Percentiles rank a stretch among this genome's conserved stretches.
phyloP scores from a whole-genome alignment of 2,888 invertebrate species.

The Nebria salina region DNA sequence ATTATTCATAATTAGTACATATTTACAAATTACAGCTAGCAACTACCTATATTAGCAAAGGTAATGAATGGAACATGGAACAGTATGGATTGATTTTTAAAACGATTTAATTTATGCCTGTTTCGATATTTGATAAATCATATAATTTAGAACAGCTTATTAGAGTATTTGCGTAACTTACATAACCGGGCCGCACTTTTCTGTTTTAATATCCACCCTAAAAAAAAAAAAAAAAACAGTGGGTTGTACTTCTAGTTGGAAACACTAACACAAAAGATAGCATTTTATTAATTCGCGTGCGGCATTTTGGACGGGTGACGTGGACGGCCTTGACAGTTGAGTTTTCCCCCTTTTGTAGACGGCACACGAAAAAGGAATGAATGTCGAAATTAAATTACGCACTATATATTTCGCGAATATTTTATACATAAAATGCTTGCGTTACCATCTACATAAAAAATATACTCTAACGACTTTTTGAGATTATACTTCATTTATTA shows the following conservation, averaged over 20 bases:
- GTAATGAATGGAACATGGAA: neutral
- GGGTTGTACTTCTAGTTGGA: neutral
- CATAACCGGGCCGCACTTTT: neutral
- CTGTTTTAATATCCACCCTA: neutral
- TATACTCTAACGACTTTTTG: neutral
- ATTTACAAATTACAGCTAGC: neutral
- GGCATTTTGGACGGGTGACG: constrained; percentile 14
- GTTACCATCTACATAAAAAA: neutral
- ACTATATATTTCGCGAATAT: constrained; percentile 1
- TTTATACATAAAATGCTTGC: neutral
- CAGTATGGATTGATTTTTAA: neutral
- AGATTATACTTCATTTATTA: no score
- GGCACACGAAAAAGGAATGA: neutral
- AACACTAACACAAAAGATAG: neutral
- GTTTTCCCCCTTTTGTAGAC: constrained; percentile 4
- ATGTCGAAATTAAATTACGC: constrained; percentile 1
- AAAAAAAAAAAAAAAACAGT: neutral
- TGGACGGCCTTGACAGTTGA: constrained; percentile 27
- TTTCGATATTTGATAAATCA: no score
- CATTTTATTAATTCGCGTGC: constrained; percentile 26
- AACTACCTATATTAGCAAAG: neutral
- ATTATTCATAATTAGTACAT: neutral
- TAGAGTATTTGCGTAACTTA: no score
- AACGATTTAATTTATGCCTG: neutral
- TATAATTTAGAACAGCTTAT: no score